These are phyloP conservation scores for Gambelia wislizenii DNA, from an alignment of 2,797 vertebrate genomes.

Conservation along the genomic window DNA sequence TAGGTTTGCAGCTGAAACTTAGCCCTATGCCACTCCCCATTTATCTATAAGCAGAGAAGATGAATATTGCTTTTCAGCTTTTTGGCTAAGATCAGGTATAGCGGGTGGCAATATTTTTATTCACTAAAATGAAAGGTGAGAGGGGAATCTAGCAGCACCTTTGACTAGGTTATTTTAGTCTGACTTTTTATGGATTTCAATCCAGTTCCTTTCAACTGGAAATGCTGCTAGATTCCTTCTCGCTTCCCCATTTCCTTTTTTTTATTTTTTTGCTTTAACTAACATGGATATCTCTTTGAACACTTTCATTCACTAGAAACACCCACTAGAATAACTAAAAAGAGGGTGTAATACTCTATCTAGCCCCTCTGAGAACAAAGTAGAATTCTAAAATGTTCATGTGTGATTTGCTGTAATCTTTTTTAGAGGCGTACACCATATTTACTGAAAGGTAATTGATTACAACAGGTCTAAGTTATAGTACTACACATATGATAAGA, in stretches of 20 bases:
- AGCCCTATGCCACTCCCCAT: neutral
- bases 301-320: neutral
- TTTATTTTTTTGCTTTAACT: no score
- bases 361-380: neutral
- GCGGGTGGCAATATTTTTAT: neutral
- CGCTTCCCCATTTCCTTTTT: no score
- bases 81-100: no score
- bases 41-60: neutral
- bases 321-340: neutral
- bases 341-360: neutral
- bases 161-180: no score
- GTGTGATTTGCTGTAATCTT: neutral
- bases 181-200: no score
- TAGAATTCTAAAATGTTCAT: neutral
- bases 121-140: neutral
- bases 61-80: no score
- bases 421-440: neutral
- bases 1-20: neutral
- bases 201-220: no score
- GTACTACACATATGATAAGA: constrained; percentile 27
- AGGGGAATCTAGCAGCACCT: no score
- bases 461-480: constrained; percentile 26
- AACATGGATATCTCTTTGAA: no score
- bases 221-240: no score
- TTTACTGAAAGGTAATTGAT: constrained; percentile 43